These are phyloP conservation scores for Drosophila bocki DNA, from an alignment of 1,140 invertebrate species.

Conservation along the genomic window DNA sequence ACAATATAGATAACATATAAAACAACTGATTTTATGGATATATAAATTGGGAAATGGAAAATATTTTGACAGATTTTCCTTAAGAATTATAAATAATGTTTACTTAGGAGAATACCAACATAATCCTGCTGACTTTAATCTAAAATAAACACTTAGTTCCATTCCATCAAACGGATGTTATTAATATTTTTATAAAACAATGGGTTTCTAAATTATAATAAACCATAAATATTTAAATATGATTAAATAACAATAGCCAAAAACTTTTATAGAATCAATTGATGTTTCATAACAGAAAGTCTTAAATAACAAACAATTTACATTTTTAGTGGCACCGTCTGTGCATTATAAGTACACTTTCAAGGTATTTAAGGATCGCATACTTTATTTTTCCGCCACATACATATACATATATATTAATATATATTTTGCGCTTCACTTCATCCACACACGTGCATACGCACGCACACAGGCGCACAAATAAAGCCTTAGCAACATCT, in stretches of 20 bases:
- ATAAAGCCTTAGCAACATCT: slow-evolving; percentile 64
- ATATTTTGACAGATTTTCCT: no score
- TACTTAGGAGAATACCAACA: no score
- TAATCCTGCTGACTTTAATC: no score
- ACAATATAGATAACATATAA: no score
- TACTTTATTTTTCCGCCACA: slow-evolving; percentile 19
- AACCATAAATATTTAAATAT: neutral
- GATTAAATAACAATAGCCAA: no score
- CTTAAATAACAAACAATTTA: neutral
- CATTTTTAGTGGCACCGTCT: neutral
- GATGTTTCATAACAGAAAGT: neutral
- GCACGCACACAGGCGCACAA: slow-evolving; percentile 8
- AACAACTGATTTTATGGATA: no score
- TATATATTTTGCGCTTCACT: slow-evolving; percentile 80
- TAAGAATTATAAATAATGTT: no score
- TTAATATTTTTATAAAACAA: no score
- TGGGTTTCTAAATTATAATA: neutral
- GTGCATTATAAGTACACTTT: neutral
- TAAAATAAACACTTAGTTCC: no score
- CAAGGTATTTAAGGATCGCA: slow-evolving; percentile 15
- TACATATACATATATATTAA: slow-evolving; percentile 58
- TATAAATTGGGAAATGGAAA: no score
- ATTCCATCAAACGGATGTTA: no score
- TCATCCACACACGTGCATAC: slow-evolving; percentile 28
- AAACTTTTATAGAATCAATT: neutral